Conservation (phyloP, 2,113 vertebrate genomes). For the Columbina picui region DNA sequence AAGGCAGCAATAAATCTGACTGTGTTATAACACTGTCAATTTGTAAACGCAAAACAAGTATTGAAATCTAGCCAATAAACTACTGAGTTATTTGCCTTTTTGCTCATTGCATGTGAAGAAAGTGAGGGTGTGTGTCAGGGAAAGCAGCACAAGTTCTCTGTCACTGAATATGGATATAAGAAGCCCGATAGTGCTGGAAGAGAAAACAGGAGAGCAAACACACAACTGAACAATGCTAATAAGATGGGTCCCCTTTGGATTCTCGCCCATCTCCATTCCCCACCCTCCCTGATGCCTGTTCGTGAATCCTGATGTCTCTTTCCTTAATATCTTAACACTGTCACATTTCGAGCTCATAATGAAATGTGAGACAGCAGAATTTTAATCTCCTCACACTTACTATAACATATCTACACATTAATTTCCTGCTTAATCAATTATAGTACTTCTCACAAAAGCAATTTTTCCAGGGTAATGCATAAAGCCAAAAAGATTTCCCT, state of each 20-base stretch:
- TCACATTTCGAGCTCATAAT: conserved; percentile 5
- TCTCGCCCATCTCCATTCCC: background rate
- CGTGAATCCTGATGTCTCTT: background rate
- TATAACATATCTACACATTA: background rate
- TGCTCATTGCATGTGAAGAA: background rate
- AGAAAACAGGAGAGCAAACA: background rate
- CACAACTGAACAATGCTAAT: background rate
- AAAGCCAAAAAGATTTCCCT: background rate
- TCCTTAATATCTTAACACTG: background rate
- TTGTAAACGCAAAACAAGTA: background rate
- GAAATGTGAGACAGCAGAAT: conserved; percentile 15
- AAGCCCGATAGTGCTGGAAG: background rate
- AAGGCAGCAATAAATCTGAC: background rate
- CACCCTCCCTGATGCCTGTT: background rate
- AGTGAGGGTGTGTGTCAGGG: background rate
- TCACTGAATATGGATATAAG: fast-evolving
- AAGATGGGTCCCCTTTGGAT: background rate
- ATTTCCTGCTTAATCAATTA: conserved; percentile 61
- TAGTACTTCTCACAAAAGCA: background rate
- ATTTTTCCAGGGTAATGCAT: background rate
- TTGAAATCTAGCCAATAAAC: background rate
- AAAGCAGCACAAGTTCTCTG: background rate
- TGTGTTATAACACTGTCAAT: fast-evolving
- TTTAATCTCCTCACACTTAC: background rate
- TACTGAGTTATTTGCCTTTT: background rate